Evolutionary conservation across 1,140 invertebrate species (phyloP), one percentile per base, ranked within the genome.

Genomic region (Chironomus tepperi): DNA sequence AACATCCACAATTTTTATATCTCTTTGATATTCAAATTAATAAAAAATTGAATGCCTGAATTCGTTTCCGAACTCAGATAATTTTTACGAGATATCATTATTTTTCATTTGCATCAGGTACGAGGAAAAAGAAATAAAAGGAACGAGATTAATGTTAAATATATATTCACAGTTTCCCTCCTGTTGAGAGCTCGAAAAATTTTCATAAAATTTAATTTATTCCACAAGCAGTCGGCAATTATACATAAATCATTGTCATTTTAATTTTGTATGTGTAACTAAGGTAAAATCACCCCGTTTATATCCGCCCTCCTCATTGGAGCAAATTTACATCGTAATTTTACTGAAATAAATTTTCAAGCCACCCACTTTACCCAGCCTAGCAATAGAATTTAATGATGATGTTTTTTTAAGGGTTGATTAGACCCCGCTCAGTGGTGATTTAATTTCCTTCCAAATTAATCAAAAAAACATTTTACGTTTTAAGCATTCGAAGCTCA

Each of bases 191-290:
- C 24, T 34, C 2, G 24, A 34, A n/a, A 34, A 34, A 34, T 34
- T 57, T 57, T 57, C 47, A 57, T 57, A 57, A 57, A 34, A 57
- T 57, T 57, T 57, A 57, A 57, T 57, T 57, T 57, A 70, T 70
- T 70, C 65, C 65, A 19, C 47, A 57, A 57, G 47, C 47, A 70
- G 65, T 70, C 16, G 16, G 19, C 65, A 70, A 70, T 70, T 70
- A 70, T 21, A 21, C 65, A 70, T 70, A 70, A 70, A 70, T 70
- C 65, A 70, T 70, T 70, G 65, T 70, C 65, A 70, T 70, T 70
- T 70, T 18, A 70, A 21, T 70, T 57, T n/a, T 12, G 47, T 5
- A 57, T 12, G 47, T n/a, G 47, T 12, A 15, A 57, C 24, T 34
- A 70, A 70, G 9, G 19, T 18, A 18, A 70, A 70, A 70, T 18